These are phyloP conservation scores for Erynnis tages DNA, from an alignment of 2,888 invertebrate species.

Conservation along the genomic window DNA sequence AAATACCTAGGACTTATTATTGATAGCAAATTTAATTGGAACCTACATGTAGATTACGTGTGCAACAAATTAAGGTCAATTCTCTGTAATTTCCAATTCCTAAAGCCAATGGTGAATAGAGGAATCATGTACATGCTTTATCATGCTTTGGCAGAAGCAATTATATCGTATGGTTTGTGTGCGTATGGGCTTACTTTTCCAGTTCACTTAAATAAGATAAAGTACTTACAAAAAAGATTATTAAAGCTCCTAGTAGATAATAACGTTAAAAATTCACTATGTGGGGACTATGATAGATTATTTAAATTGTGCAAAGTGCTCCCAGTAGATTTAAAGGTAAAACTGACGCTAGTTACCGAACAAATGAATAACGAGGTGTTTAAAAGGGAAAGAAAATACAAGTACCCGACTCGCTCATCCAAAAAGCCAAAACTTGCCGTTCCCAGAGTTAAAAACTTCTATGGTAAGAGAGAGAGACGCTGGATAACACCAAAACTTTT, in stretches of 20 bases:
- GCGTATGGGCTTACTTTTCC: not conserved
- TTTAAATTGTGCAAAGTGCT: not conserved
- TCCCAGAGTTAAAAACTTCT: too few relatives aligned
- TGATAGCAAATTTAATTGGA: constrained; percentile 3
- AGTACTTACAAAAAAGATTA: not conserved
- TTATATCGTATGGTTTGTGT: not conserved
- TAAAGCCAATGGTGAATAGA: not conserved
- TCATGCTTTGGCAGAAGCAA: not conserved
- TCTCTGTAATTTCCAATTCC: not conserved
- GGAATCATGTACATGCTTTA: not conserved
- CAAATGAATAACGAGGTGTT: too few relatives aligned
- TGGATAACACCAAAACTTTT: too few relatives aligned
- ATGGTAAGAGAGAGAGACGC: too few relatives aligned
- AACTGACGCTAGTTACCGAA: too few relatives aligned
- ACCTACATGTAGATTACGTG: not conserved
- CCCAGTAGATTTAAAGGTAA: not conserved
- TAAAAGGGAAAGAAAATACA: too few relatives aligned
- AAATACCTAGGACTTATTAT: constrained; percentile 1
- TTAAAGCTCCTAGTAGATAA: not conserved
- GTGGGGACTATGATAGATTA: not conserved
- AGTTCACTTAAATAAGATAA: not conserved
- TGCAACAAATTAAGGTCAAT: not conserved
- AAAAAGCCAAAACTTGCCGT: too few relatives aligned
- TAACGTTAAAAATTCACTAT: not conserved
- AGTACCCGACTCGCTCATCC: too few relatives aligned